Evolutionary conservation across 2,797 vertebrate species (phyloP).

Genomic region (Chelmon rostratus): DNA sequence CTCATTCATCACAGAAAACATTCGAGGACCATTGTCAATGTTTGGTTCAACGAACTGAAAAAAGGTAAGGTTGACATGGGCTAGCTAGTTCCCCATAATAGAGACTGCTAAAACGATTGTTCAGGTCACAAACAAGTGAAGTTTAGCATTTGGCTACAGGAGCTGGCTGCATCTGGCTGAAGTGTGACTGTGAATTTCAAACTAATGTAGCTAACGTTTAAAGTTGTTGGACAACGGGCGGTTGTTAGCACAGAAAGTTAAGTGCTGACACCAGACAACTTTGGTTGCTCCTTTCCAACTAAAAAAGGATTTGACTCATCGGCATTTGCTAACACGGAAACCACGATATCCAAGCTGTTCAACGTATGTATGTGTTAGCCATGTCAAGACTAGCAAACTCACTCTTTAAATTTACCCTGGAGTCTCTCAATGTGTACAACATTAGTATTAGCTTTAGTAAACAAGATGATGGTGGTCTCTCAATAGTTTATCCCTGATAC

Average conservation of each 20-base stretch:
- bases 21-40: conserved; percentile 88
- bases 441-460: background rate
- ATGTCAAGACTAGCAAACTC: background rate
- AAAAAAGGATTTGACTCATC: background rate
- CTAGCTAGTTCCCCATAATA: background rate
- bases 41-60: conserved; percentile 87
- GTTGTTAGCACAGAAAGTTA: background rate
- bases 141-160: background rate
- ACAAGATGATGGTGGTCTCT: background rate
- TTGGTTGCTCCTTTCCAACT: background rate
- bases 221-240: background rate
- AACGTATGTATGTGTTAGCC: background rate
- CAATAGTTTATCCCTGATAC: background rate
- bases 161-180: conserved; percentile 26
- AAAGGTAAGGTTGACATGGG: conserved; percentile 81
- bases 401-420: background rate
- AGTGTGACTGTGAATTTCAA: background rate
- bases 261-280: conserved; percentile 30
- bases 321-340: background rate
- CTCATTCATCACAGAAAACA: conserved; percentile 91
- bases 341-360: background rate
- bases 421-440: accelerated
- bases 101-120: background rate
- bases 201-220: background rate
- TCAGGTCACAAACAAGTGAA: background rate